A percentile compares a stretch with the other conserved stretches of the same genome.
These are phyloP conservation scores for Hippolais icterina DNA, from an alignment of 2,113 vertebrate species.

Conservation along the genomic window DNA sequence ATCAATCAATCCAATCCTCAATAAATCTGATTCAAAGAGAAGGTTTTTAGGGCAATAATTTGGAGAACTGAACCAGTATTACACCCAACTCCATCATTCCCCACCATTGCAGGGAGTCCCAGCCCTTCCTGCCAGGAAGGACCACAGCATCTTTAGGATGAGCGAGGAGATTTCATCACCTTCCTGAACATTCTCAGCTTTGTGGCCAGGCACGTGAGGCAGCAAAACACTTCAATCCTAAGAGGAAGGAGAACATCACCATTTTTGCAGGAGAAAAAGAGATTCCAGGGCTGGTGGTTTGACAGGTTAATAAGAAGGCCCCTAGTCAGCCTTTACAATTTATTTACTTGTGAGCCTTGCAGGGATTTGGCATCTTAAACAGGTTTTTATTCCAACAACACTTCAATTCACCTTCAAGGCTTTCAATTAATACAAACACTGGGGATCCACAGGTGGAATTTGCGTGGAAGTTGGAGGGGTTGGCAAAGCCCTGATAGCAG, in stretches of 20 bases:
- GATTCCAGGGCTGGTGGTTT: background rate
- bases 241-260: background rate
- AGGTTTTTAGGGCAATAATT: background rate
- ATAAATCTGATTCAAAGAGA: background rate
- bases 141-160: background rate
- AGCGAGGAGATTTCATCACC: background rate
- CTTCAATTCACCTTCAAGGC: background rate
- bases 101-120: background rate
- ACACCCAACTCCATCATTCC: background rate
- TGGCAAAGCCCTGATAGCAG: background rate
- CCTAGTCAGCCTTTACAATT: background rate
- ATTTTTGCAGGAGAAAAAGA: background rate
- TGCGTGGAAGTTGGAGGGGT: background rate
- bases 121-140: background rate
- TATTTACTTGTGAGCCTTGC: background rate
- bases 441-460: background rate
- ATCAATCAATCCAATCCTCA: background rate
- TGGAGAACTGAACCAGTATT: background rate
- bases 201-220: background rate
- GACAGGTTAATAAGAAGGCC: slow-evolving; percentile 8
- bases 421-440: background rate
- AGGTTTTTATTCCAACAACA: background rate
- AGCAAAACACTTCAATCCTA: background rate
- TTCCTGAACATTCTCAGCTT: background rate
- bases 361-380: slow-evolving; percentile 39